Evolutionary conservation across 1,140 invertebrate genomes (phyloP).

Genomic region (Aphis gossypii): DNA sequence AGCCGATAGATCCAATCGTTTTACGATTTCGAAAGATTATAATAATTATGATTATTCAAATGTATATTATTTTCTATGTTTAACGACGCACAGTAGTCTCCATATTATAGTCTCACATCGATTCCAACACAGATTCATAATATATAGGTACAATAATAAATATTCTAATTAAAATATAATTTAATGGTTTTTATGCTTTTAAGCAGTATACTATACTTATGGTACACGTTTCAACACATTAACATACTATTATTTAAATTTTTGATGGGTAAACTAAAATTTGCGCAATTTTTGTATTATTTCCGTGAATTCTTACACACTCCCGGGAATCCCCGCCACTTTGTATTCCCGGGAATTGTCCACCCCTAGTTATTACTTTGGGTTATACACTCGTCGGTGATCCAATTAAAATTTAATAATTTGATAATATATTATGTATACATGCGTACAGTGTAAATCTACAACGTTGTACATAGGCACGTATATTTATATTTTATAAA

Average conservation of each 20-base stretch:
- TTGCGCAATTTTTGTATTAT: neutral
- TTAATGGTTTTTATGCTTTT: no score
- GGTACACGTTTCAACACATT: no score
- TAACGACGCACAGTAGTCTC: neutral
- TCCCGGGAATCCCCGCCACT: no score
- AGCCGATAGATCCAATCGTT: neutral
- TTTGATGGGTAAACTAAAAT: neutral
- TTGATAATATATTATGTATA: neutral
- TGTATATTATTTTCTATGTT: neutral
- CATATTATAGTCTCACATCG: neutral
- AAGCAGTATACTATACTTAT: no score
- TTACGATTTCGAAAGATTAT: neutral
- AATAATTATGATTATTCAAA: neutral
- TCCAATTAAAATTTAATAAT: neutral
- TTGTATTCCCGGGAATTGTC: neutral
- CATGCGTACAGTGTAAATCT: no score
- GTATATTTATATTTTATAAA: neutral
- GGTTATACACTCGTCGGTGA: neutral
- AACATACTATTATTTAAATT: neutral
- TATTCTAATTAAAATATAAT: neutral
- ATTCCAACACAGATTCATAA: neutral
- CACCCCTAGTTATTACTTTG: neutral
- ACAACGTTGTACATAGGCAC: neutral
- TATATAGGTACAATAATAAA: neutral
- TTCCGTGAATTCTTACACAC: no score